Percentiles rank a stretch among this genome's conserved stretches.
phyloP scores from a whole-genome alignment of 2,888 invertebrate species.

The Aporophyla nigra region DNA sequence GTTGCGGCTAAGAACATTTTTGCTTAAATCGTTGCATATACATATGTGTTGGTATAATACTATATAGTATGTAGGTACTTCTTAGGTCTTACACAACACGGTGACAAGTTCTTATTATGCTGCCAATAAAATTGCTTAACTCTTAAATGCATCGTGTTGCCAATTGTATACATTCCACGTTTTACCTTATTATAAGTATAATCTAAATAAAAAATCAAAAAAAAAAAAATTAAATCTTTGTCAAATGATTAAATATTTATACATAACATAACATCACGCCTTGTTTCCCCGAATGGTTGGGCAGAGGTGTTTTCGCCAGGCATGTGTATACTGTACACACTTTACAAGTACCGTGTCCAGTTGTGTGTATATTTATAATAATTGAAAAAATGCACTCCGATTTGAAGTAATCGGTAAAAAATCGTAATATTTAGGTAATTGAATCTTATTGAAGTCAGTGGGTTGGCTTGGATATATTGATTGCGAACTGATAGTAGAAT shows the following conservation, averaged over 20 bases:
- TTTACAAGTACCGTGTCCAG: too few relatives aligned
- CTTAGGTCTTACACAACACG: background rate
- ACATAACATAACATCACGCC: too few relatives aligned
- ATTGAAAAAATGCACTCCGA: background rate
- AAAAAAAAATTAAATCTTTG: background rate
- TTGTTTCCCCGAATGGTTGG: too few relatives aligned
- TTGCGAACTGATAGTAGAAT: slow-evolving; percentile 28
- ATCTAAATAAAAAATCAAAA: too few relatives aligned
- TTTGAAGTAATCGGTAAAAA: slow-evolving; percentile 19
- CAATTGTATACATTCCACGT: too few relatives aligned
- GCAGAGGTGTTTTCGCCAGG: too few relatives aligned
- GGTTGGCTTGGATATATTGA: slow-evolving; percentile 24
- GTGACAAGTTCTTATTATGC: background rate
- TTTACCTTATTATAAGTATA: too few relatives aligned
- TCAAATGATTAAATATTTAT: background rate
- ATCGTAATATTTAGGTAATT: slow-evolving; percentile 2
- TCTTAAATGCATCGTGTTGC: too few relatives aligned
- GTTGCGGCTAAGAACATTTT: too few relatives aligned
- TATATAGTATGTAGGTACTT: background rate
- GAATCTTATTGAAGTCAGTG: slow-evolving; percentile 33
- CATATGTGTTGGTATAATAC: background rate
- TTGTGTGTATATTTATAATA: too few relatives aligned
- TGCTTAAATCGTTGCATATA: too few relatives aligned
- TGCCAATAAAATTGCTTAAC: background rate
- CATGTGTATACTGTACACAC: too few relatives aligned